Base-by-base conservation (phyloP, 2,888 invertebrate species). In the Schizaphis graminum region DNA sequence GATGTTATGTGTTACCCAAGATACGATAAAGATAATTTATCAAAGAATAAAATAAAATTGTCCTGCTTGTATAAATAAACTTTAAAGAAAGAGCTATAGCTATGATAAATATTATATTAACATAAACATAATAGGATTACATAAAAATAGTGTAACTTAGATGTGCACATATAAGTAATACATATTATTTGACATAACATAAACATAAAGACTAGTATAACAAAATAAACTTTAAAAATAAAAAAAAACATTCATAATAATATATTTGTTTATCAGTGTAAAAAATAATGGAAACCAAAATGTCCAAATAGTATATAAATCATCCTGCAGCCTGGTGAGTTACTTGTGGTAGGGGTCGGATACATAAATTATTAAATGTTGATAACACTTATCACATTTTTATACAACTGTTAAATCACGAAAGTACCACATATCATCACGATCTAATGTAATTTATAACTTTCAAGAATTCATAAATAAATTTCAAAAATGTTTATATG, bases 311-410 rank as follows among this genome's bases (percentile, higher is more conserved):
- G 56, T 3, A n/a, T 44, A 91, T 91, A 91, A 91, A 91, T 91
- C 91, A 85, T 91, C n/a, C 56, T 35, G 67, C 16, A 67, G 67
- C 35, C n/a, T 24, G 3, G 28, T 44, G 85, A 91, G 85, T n/a
- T 47, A 85, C 28, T 53, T 41, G 13, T 41, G 56, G 61, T 61
- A 10, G 8, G 44, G n/a, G 21, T 10, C 7, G 57, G 8, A 84
- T 57, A 57, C 44, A 91, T 91, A 91, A 91, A 91, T 91, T 91
- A 91, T 91, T 57, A 47, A 56, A 28, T 41, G 91, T 57, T 91
- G 85, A 57, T 91, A 86, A 57, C 47, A 87, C 87, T 86, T 92
- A 92, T 91, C 91, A 91, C 91, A 57, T 91, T 91, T 91, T 91
- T 56, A 49, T 49, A 49, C 47, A n/a, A 41, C 47, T 67, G 67